A percentile compares a stretch with the other conserved stretches of the same genome.
Evolutionary conservation across 2,113 vertebrate species (phyloP).

Genomic region (Ginglymostoma cirratum): DNA sequence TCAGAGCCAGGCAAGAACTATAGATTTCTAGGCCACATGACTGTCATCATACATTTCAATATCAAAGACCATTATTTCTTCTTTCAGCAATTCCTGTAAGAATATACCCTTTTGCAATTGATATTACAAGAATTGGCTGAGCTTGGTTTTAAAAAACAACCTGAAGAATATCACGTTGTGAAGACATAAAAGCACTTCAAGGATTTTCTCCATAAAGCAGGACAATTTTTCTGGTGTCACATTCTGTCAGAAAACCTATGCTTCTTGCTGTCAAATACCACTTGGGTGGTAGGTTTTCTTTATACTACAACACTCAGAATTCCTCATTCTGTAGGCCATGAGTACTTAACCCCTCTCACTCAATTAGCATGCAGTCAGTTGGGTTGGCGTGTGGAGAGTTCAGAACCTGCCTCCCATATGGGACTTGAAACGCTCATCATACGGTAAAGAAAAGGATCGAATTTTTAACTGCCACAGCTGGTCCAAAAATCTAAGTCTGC

Average conservation of each 20-base stretch:
- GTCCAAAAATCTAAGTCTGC: background rate
- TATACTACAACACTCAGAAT: conserved; percentile 4
- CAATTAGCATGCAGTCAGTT: conserved; percentile 34
- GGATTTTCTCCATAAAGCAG: background rate
- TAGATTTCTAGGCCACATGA: too few relatives aligned
- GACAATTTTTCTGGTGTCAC: background rate
- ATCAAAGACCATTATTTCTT: background rate
- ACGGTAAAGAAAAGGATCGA: background rate
- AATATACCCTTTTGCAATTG: background rate
- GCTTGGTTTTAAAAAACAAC: background rate
- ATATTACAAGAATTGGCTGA: background rate
- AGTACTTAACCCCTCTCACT: conserved; percentile 31
- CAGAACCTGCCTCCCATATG: conserved; percentile 27
- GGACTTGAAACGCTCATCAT: conserved; percentile 4
- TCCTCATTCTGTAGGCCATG: conserved; percentile 16
- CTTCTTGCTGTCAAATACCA: conserved; percentile 18
- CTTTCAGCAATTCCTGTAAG: too few relatives aligned
- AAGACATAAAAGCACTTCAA: background rate
- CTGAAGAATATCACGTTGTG: background rate
- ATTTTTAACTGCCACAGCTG: conserved; percentile 5
- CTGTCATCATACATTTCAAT: background rate
- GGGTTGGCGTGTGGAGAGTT: conserved; percentile 28
- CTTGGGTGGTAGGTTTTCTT: conserved; percentile 28
- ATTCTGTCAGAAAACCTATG: conserved; percentile 3
- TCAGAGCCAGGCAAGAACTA: background rate